Evolutionary conservation across 1,140 invertebrate species (phyloP).

Genomic region (Drosophila parvula): DNA sequence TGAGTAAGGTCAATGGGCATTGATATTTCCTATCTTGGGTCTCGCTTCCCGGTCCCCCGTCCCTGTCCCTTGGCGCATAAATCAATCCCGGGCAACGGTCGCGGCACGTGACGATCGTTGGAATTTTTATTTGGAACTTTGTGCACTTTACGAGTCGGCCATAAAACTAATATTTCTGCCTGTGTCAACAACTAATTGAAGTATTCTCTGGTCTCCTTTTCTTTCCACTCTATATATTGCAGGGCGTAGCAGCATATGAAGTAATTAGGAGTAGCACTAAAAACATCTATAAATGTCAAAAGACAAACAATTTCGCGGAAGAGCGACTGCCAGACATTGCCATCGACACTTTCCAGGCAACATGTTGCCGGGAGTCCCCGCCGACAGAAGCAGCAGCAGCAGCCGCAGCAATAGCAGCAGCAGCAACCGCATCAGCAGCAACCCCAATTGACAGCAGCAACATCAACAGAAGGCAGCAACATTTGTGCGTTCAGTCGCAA

Average conservation of each 20-base stretch:
- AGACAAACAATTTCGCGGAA: constrained; percentile 68
- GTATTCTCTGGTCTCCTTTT: constrained; percentile 43
- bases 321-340: constrained; percentile 24
- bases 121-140: constrained; percentile 69
- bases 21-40: constrained; percentile 40
- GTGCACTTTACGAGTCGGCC: constrained; percentile 52
- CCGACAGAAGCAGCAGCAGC: constrained; percentile 14
- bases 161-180: constrained; percentile 64
- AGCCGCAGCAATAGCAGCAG: constrained; percentile 5
- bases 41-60: neutral
- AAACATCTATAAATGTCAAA: constrained; percentile 72
- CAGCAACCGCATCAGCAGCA: constrained; percentile 49
- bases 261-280: constrained; percentile 71
- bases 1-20: constrained; percentile 56
- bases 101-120: constrained; percentile 57
- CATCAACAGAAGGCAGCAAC: constrained; percentile 51
- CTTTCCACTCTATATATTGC: constrained; percentile 32
- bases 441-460: constrained; percentile 39
- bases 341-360: constrained; percentile 45
- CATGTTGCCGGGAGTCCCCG: constrained; percentile 53
- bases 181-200: constrained; percentile 76
- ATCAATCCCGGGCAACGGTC: constrained; percentile 41
- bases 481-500: constrained; percentile 61
- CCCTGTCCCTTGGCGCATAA: constrained; percentile 40
- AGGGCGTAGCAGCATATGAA: constrained; percentile 52